Conservation (phyloP, 2,888 invertebrate species). For the Oscheius sp. region DNA sequence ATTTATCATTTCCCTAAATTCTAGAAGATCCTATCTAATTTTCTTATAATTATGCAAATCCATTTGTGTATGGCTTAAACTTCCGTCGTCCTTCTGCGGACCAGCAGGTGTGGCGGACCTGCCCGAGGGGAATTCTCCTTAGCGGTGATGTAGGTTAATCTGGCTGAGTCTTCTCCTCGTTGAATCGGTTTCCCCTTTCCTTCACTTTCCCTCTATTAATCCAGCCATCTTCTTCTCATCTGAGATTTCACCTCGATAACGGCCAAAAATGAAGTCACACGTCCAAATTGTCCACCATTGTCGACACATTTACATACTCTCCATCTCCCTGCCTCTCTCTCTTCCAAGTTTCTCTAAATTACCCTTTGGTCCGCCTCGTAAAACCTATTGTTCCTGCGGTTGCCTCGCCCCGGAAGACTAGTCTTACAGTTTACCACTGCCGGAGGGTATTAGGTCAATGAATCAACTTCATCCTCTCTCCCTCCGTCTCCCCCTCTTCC, state of each 20-base stretch:
- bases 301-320: neutral
- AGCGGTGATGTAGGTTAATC: conserved; percentile 23
- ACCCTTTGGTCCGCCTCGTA: conserved; percentile 7
- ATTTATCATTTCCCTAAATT: too few relatives aligned
- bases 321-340: conserved; percentile 1
- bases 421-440: conserved; percentile 5
- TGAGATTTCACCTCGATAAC: neutral
- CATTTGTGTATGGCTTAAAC: too few relatives aligned
- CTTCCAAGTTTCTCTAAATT: neutral
- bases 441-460: neutral
- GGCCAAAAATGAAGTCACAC: conserved; percentile 1
- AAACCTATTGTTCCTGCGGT: conserved; percentile 4
- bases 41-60: too few relatives aligned
- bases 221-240: neutral
- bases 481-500: neutral
- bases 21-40: too few relatives aligned
- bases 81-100: too few relatives aligned
- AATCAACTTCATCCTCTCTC: neutral
- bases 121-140: neutral
- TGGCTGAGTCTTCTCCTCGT: conserved; percentile 10
- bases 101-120: too few relatives aligned
- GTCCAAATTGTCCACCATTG: neutral
- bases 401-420: conserved; percentile 5
- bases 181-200: conserved; percentile 10
- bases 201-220: too few relatives aligned